These are phyloP conservation scores for Euzophera pinguis DNA, from an alignment of 2,888 invertebrate species.

Conservation along the genomic window DNA sequence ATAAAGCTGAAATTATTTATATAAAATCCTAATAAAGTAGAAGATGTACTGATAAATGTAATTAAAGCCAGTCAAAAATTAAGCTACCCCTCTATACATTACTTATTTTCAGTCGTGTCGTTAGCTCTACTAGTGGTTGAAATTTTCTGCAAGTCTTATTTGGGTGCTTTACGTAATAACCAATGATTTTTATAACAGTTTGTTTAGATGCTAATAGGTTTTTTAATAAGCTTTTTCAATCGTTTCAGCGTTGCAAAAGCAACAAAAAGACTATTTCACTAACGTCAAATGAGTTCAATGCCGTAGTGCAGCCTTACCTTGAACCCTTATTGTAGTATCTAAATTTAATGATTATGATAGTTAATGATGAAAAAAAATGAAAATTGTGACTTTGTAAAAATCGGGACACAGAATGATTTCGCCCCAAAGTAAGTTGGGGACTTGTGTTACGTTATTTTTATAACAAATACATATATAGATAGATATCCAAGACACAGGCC, in stretches of 20 bases:
- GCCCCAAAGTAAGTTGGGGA: too few species aligned
- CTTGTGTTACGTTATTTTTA: too few species aligned
- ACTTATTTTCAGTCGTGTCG: neutral
- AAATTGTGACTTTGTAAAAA: too few species aligned
- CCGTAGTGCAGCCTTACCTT: slow-evolving; percentile 4
- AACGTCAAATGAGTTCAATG: slow-evolving; percentile 1
- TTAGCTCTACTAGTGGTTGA: slow-evolving; percentile 17
- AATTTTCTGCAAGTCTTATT: slow-evolving; percentile 19
- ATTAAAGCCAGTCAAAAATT: too few species aligned
- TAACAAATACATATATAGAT: too few species aligned
- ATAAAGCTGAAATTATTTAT: too few species aligned
- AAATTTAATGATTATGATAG: too few species aligned
- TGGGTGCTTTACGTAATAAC: slow-evolving; percentile 19
- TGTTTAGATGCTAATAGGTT: neutral
- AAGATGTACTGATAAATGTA: too few species aligned
- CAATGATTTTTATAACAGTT: neutral
- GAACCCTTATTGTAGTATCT: slow-evolving; percentile 2
- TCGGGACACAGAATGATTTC: too few species aligned
- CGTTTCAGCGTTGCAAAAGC: slow-evolving; percentile 10
- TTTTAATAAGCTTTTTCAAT: slow-evolving; percentile 13
- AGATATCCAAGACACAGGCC: too few species aligned
- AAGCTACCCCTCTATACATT: neutral
- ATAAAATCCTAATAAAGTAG: too few species aligned
- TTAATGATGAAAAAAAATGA: too few species aligned
- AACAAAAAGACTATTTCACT: slow-evolving; percentile 1